phyloP scores from a whole-genome alignment of 2,888 invertebrate species.

The Dusona sp. region DNA sequence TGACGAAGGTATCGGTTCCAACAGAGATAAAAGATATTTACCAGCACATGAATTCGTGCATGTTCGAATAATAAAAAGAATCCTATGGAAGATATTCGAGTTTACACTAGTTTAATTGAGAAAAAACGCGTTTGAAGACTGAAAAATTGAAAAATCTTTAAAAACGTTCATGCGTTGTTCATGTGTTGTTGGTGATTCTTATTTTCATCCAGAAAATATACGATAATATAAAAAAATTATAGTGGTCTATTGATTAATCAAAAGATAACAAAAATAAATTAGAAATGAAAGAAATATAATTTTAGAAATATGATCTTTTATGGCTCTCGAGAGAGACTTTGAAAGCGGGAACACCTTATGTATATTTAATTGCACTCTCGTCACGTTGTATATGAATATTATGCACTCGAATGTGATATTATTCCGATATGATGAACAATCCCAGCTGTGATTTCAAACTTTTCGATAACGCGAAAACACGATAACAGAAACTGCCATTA shows the following conservation, averaged over 20 bases:
- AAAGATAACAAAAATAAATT: background rate
- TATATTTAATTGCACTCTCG: constrained; percentile 24
- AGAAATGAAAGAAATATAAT: background rate
- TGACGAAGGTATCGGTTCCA: background rate
- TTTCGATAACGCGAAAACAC: constrained; percentile 15
- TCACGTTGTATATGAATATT: constrained; percentile 19
- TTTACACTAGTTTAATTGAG: background rate
- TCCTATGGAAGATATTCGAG: background rate
- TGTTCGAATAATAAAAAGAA: background rate
- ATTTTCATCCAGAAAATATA: background rate
- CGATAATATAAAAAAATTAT: background rate
- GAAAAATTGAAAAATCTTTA: background rate
- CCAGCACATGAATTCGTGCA: background rate
- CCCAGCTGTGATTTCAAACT: constrained; percentile 35
- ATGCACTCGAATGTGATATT: constrained; percentile 40
- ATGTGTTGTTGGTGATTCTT: background rate
- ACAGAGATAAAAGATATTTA: background rate
- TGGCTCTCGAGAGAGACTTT: constrained; percentile 3
- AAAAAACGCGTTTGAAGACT: background rate
- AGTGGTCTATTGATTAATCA: background rate
- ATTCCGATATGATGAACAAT: constrained; percentile 33
- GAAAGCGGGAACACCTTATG: constrained; percentile 11
- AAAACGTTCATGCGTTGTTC: background rate
- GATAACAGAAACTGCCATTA: background rate
- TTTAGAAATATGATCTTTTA: constrained; percentile 32